Evolutionary conservation across 2,797 vertebrate genomes (phyloP).

Genomic region (Apogon talboti): DNA sequence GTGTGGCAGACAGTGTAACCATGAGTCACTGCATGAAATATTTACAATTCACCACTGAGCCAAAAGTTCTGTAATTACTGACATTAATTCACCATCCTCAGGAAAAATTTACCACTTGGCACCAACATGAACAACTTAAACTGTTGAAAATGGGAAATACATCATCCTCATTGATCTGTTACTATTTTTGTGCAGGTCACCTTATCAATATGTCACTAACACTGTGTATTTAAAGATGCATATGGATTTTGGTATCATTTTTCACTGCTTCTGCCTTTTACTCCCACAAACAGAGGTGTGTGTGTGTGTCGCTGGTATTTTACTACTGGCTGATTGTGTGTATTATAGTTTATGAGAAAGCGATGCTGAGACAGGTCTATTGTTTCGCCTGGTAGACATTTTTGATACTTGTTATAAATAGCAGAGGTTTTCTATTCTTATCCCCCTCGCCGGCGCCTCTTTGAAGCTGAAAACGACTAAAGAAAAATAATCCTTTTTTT

Average conservation of each 20-base stretch:
- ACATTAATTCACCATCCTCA: constrained; percentile 38
- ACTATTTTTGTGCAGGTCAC: constrained; percentile 39
- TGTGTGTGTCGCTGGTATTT: constrained; percentile 9
- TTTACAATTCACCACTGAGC: constrained; percentile 46
- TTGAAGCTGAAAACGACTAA: constrained; percentile 75
- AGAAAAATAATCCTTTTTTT: constrained; percentile 68
- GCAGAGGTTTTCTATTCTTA: constrained; percentile 74
- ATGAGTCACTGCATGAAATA: constrained; percentile 55
- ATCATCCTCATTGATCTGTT: constrained; percentile 29
- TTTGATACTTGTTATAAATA: constrained; percentile 76
- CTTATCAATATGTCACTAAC: constrained; percentile 39
- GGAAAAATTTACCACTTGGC: constrained; percentile 7
- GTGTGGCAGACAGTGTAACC: neutral
- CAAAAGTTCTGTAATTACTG: constrained; percentile 57
- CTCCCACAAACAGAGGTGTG: constrained; percentile 12
- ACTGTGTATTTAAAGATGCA: constrained; percentile 43
- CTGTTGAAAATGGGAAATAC: constrained; percentile 32
- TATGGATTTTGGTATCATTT: constrained; percentile 26
- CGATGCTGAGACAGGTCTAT: constrained; percentile 44
- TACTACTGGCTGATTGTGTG: constrained; percentile 1
- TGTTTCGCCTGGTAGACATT: constrained; percentile 67
- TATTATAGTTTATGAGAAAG: constrained; percentile 12
- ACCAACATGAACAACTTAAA: constrained; percentile 8
- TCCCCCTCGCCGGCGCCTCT: constrained; percentile 51
- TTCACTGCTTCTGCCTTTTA: constrained; percentile 26